These are phyloP conservation scores for Meloidogyne exigua DNA, from an alignment of 1,140 invertebrate species.

Conservation along the genomic window DNA sequence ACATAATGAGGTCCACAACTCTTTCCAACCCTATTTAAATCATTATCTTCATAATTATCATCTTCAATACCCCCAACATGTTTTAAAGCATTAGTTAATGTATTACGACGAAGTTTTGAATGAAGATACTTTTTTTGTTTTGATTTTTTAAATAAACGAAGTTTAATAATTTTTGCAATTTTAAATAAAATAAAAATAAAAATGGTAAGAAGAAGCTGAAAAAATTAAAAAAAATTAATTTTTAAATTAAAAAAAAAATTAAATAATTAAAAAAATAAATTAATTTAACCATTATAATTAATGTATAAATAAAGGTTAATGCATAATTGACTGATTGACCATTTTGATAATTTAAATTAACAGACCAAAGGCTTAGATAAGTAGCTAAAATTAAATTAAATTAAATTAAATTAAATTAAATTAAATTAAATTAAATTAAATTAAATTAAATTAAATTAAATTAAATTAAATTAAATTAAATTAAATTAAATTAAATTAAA, in stretches of 20 bases:
- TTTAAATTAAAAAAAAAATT: neutral
- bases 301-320: neutral
- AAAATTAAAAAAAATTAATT: neutral
- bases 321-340: neutral
- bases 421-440: no score
- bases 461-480: no score
- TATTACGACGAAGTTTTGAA: neutral
- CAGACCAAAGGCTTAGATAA: neutral
- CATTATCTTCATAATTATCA: neutral
- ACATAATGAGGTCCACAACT: neutral
- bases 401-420: neutral
- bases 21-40: neutral
- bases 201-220: neutral
- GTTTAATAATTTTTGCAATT: neutral
- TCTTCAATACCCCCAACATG: neutral
- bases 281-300: neutral
- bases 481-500: no score
- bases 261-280: no score
- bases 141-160: neutral
- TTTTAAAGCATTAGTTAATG: constrained; percentile 5
- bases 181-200: neutral
- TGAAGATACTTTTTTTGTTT: neutral
- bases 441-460: neutral
- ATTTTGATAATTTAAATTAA: constrained; percentile 6
- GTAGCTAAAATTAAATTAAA: neutral